phyloP scores from a whole-genome alignment of 2,113 vertebrate genomes.

The Tylochromis polylepis region DNA sequence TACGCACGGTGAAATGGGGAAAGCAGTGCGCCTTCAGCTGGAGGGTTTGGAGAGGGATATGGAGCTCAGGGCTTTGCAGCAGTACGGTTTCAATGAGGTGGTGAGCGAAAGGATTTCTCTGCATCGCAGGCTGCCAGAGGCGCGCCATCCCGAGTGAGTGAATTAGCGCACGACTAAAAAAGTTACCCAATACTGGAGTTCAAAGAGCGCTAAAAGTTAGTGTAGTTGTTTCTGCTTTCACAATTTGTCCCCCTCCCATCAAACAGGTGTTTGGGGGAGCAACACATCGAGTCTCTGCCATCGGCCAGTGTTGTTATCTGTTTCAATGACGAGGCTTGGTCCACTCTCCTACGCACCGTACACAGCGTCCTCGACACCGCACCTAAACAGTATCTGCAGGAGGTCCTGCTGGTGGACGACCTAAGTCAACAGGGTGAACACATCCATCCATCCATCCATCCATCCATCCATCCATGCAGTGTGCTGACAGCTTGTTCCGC shows the following conservation, averaged over 20 bases:
- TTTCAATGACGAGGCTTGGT: constrained; percentile 84
- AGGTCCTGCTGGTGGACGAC: constrained; percentile 86
- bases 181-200: background rate
- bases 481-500: background rate
- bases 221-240: background rate
- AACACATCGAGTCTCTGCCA: constrained; percentile 71
- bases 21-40: background rate
- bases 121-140: constrained; percentile 76
- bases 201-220: background rate
- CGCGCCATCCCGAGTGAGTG: constrained; percentile 83
- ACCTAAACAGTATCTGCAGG: constrained; percentile 73
- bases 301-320: constrained; percentile 82
- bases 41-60: constrained; percentile 3
- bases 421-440: constrained; percentile 79
- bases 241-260: background rate
- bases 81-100: constrained; percentile 68
- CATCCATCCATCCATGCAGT: background rate
- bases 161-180: background rate
- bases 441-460: background rate
- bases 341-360: constrained; percentile 82
- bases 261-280: constrained; percentile 77
- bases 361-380: constrained; percentile 82
- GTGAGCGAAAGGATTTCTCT: constrained; percentile 69
- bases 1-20: constrained; percentile 7
- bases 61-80: constrained; percentile 48